Evolutionary conservation across 2,888 invertebrate genomes (phyloP).

Genomic region (Hirtodrosophila trivittata): DNA sequence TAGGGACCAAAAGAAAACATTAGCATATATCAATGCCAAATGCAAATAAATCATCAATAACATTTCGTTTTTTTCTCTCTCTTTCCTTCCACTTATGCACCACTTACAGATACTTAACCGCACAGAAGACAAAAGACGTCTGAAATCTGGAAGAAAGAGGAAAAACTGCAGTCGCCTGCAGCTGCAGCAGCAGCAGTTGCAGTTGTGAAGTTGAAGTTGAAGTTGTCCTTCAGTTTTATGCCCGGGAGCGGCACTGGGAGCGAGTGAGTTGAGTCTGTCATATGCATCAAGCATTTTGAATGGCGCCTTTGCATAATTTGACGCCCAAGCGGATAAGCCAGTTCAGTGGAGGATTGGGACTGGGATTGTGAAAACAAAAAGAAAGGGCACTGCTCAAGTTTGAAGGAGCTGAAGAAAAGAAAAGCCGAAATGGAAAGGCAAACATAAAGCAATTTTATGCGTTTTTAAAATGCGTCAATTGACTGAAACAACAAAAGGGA

Average conservation of each 20-base stretch:
- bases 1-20: slow-evolving; percentile 44
- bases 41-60: slow-evolving; percentile 80
- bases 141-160: background rate
- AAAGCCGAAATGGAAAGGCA: slow-evolving; percentile 68
- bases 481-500: slow-evolving; percentile 76
- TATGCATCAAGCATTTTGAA: slow-evolving; percentile 37
- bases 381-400: no score
- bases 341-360: slow-evolving; percentile 6
- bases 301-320: slow-evolving; percentile 72
- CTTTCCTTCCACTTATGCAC: slow-evolving; percentile 71
- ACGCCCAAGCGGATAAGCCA: slow-evolving; percentile 52
- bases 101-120: slow-evolving; percentile 76
- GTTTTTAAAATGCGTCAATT: slow-evolving; percentile 80
- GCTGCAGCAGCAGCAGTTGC: slow-evolving; percentile 52
- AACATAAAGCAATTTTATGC: slow-evolving; percentile 80
- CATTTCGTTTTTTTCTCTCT: slow-evolving; percentile 57
- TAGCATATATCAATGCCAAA: slow-evolving; percentile 80
- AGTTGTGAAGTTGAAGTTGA: slow-evolving; percentile 6
- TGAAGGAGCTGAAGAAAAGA: background rate
- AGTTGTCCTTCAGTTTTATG: background rate
- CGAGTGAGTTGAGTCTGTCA: slow-evolving; percentile 21
- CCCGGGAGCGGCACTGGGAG: background rate
- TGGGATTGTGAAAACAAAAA: slow-evolving; percentile 8
- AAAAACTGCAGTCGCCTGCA: background rate
- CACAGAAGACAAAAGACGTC: slow-evolving; percentile 31